Percentiles rank a stretch among this genome's conserved stretches.
Evolutionary conservation across 2,113 vertebrate genomes (phyloP).

Genomic region (Apaloderma vittatum): DNA sequence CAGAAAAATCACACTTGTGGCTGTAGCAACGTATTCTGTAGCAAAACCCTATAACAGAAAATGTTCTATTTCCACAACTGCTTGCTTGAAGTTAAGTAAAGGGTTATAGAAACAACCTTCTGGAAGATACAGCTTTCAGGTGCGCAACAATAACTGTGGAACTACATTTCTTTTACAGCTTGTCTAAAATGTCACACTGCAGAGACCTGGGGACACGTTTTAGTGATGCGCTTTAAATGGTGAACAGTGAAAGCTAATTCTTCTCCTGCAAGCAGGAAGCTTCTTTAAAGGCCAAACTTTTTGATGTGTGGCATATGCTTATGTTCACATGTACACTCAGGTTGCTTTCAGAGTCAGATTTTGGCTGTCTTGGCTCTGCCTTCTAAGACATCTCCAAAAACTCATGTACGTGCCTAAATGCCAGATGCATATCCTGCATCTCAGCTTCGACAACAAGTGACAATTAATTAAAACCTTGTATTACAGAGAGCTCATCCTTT

Average conservation of each 20-base stretch:
- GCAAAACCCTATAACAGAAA: not conserved
- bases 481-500: slow-evolving; percentile 5
- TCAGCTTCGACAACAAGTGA: not conserved
- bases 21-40: not conserved
- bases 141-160: not conserved
- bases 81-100: not conserved
- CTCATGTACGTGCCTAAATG: not conserved
- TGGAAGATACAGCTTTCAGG: not conserved
- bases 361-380: not conserved
- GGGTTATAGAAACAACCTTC: not conserved
- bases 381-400: slow-evolving; percentile 5
- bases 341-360: not conserved
- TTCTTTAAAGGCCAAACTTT: slow-evolving; percentile 27
- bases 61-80: not conserved
- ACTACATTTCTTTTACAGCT: slow-evolving; percentile 42
- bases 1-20: not conserved
- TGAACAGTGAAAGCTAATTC: slow-evolving; percentile 3
- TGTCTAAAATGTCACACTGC: slow-evolving; percentile 29
- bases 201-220: slow-evolving; percentile 23
- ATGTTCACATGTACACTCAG: not conserved
- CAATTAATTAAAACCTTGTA: slow-evolving; percentile 47
- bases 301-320: not conserved
- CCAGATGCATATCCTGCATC: not conserved
- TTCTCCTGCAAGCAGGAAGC: slow-evolving; percentile 33
- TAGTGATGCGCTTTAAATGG: slow-evolving; percentile 7